Base-by-base conservation (phyloP, 2,888 invertebrate genomes). In the Candidula unifasciata region DNA sequence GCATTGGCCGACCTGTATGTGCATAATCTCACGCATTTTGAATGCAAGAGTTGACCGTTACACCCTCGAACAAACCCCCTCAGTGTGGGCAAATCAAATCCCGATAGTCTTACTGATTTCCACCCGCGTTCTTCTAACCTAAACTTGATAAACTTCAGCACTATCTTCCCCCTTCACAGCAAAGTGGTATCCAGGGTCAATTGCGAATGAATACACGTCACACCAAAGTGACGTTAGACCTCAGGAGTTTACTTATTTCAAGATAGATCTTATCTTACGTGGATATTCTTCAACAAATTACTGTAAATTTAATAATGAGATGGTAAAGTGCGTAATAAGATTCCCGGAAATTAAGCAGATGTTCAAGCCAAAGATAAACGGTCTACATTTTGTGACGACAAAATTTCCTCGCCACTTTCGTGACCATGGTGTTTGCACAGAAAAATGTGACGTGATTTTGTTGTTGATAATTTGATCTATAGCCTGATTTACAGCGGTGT, bases 1-100 rank as follows among this genome's bases (percentile, higher is more conserved):
- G 57, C 84, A 84, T 52, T 84, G 84, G 80, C 84, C 84, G 80
- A 84, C 80, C 74, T 84, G 84, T 64, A 84, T 74, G 68, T 84
- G 84, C 84, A 84, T 80, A 64, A 84, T 84, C 80, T 84, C 84
- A 10, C 80, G 80, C 79, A 80, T 84, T 27, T 71, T 79, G 80
- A 66, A 37, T 3, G 76, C 18, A 21, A 52, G 57, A 16, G 64
- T 71, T 35, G 74, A 24, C 30, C 27, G 68, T 13, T 27, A 13
- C 8, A n/a, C 37, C 80, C 66, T 79, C 10, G 10, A 35, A 66
- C 3, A 80, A 24, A 6, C 57, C 79, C 68, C 30, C 44, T 24
- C 69, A 33, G 16, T 69, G 57, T 24, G 69, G 69, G 30, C 69
- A 80, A 52, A 33, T 35, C 52, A 27, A 30, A 16, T 68, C 69